Base-by-base conservation (phyloP, 2,113 vertebrate species). In the Pagrus major region DNA sequence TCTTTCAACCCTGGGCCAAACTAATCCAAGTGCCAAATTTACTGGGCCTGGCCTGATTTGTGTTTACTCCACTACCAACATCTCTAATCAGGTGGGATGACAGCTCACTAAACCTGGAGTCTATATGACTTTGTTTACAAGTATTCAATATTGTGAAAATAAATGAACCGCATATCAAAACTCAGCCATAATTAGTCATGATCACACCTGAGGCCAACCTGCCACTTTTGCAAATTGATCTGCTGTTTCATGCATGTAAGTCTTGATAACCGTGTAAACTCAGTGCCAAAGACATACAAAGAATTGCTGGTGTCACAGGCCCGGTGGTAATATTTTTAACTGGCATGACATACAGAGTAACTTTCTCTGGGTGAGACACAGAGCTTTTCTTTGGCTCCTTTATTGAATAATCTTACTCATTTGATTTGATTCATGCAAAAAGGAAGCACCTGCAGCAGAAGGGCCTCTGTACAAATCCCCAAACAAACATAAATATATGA, bases 381-480 rank as follows among this genome's bases (percentile, higher is more conserved):
- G 7, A 39, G 14, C n/a, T 41, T 37, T 56, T 37, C 31, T 51
- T 29, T 71, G 51, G 33, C 47, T 72, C 23, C 27, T 61, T 67
- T 15, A 47, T 10, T 31, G 25, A 51, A 83, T 69, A 69, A 84
- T 64, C 64, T 58, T 9, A n/a, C 49, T 31, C 56, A 76, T 51
- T 63, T 49, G 18, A 61, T 78, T 44, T 56, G 31, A 69, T 56
- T 47, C 61, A 60, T 60, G 68, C 37, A 67, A 72, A 54, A 44
- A 42, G 10, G 46, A 42, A 71, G 11, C 49, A 59, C 51, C 21
- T 66, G 66, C 5, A 0, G 59, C 35, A 37, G 15, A 31, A 71
- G 59, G 67, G 33, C 61, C 42, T 6, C 9, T 1, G 41, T 18
- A 27, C 51, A 71, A 71, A 71, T 66, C 60, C 59, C 39, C 16